Conservation (phyloP, 2,113 vertebrate genomes). For the Paralichthys olivaceus region DNA sequence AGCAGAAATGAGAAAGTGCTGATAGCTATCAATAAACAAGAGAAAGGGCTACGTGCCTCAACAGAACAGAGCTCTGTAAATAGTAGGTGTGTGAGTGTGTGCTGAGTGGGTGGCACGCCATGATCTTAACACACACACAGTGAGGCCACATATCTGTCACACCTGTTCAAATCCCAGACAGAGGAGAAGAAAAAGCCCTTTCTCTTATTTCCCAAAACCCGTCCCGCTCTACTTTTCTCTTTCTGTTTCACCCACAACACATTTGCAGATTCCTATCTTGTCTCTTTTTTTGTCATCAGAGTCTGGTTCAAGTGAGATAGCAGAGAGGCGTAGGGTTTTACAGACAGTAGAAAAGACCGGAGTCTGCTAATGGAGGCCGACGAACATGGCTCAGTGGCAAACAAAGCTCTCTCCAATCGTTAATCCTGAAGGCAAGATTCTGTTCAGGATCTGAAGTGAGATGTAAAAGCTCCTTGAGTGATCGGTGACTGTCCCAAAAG, state of each 20-base stretch:
- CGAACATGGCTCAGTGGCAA: slow-evolving; percentile 44
- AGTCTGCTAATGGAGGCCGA: slow-evolving; percentile 37
- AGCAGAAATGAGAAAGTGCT: slow-evolving; percentile 74
- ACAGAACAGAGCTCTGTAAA: slow-evolving; percentile 52
- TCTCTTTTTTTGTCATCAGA: slow-evolving; percentile 35
- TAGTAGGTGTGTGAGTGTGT: slow-evolving; percentile 11
- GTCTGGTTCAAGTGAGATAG: slow-evolving; percentile 47
- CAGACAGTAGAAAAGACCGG: slow-evolving; percentile 37
- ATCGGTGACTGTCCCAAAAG: slow-evolving; percentile 26
- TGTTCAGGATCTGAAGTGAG: slow-evolving; percentile 12
- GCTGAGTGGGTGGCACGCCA: slow-evolving; percentile 63
- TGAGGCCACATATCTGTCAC: slow-evolving; percentile 61
- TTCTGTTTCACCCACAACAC: slow-evolving; percentile 33
- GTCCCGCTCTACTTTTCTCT: slow-evolving; percentile 17
- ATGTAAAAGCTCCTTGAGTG: neutral
- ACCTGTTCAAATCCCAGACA: slow-evolving; percentile 66
- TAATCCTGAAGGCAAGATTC: slow-evolving; percentile 17
- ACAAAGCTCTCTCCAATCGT: slow-evolving; percentile 41
- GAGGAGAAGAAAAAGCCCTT: slow-evolving; percentile 51
- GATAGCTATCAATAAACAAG: slow-evolving; percentile 76
- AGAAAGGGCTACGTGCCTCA: slow-evolving; percentile 45
- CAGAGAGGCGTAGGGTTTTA: slow-evolving; percentile 36
- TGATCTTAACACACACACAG: slow-evolving; percentile 21
- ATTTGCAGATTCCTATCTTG: slow-evolving; percentile 61
- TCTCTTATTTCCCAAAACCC: slow-evolving; percentile 24